phyloP scores from a whole-genome alignment of 2,113 vertebrate species.

The Pyxicephalus adspersus region DNA sequence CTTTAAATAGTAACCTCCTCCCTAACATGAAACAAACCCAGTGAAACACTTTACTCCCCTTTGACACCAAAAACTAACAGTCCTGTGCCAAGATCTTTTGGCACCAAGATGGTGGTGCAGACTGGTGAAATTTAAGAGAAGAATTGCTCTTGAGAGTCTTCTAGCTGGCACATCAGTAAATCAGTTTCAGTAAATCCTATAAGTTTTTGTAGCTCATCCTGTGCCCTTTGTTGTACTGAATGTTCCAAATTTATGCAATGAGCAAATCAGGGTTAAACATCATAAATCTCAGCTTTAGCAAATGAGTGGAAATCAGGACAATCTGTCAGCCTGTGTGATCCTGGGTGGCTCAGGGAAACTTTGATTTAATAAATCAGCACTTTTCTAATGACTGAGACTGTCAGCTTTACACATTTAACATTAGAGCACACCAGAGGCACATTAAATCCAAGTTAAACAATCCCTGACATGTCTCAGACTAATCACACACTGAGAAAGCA shows the following conservation, averaged over 20 bases:
- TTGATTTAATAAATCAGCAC: slow-evolving; percentile 38
- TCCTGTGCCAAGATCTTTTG: no score
- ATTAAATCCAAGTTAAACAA: slow-evolving; percentile 36
- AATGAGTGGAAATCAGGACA: slow-evolving; percentile 25
- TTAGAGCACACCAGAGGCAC: slow-evolving; percentile 18
- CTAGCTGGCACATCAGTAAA: background rate
- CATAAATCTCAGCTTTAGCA: slow-evolving; percentile 10
- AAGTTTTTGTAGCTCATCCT: background rate
- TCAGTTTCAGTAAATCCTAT: no score
- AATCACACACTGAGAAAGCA: slow-evolving; percentile 1
- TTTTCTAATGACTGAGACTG: slow-evolving; percentile 39
- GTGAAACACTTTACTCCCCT: no score
- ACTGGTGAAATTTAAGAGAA: background rate
- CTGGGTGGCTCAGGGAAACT: slow-evolving; percentile 10
- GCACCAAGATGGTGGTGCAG: no score
- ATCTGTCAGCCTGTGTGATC: slow-evolving; percentile 24
- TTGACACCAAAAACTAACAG: no score
- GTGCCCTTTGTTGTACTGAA: background rate
- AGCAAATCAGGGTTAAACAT: slow-evolving; percentile 6
- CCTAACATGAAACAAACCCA: no score
- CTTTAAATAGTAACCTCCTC: no score
- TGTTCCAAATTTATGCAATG: background rate
- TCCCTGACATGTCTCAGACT: slow-evolving; percentile 21
- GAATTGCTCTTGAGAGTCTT: background rate
- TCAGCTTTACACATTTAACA: slow-evolving; percentile 32